phyloP scores from a whole-genome alignment of 2,797 vertebrate species.

The Sebastes matsubarae region DNA sequence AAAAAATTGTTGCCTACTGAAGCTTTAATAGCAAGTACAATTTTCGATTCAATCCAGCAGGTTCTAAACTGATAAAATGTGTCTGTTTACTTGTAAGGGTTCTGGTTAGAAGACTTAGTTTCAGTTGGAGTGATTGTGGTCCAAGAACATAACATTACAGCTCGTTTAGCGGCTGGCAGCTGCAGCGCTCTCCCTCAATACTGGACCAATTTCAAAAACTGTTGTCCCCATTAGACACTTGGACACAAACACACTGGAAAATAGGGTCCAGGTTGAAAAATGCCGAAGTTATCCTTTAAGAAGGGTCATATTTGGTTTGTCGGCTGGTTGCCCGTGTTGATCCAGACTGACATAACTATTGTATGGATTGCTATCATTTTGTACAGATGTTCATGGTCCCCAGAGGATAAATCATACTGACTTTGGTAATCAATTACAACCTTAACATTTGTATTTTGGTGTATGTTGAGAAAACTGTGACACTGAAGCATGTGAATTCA shows the following conservation, averaged over 20 bases:
- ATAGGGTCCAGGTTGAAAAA: too few relatives aligned
- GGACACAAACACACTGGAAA: too few relatives aligned
- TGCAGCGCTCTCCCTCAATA: too few relatives aligned
- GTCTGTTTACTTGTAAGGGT: not conserved
- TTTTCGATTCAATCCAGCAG: not conserved
- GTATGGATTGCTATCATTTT: not conserved
- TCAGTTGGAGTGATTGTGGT: not conserved
- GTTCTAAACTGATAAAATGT: not conserved
- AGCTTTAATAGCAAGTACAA: not conserved
- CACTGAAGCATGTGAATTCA: not conserved
- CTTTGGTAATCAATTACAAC: not conserved
- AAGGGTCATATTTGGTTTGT: not conserved
- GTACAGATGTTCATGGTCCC: not conserved
- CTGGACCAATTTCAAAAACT: too few relatives aligned
- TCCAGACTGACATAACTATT: not conserved
- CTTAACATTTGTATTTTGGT: slow-evolving; percentile 4
- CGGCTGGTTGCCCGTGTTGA: not conserved
- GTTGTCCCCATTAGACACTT: too few relatives aligned
- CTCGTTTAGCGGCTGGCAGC: too few relatives aligned
- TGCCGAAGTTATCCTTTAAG: not conserved
- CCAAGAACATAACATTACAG: not conserved
- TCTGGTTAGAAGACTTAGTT: not conserved
- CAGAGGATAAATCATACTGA: not conserved
- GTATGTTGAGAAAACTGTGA: not conserved
- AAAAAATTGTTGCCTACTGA: too few relatives aligned